Evolutionary conservation across 2,888 invertebrate genomes (phyloP), one percentile per base, ranked within the genome.

Genomic region (Oxytorus armatus): DNA sequence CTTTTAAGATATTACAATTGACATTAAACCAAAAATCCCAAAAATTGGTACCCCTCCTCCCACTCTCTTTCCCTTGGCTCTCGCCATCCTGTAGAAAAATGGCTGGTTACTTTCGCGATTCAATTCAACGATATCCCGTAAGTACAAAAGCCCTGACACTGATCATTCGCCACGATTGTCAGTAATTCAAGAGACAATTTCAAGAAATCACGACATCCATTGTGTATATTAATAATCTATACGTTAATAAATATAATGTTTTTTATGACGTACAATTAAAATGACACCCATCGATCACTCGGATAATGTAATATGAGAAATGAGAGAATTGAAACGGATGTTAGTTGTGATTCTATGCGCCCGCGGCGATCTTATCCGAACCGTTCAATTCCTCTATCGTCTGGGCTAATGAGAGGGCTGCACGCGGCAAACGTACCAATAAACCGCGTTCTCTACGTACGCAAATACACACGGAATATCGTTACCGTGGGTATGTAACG

Each of bases 271-370:
- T n/a, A 21, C 49, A 11, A 49, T 65, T 25, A 49, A 33, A 65
- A 39, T 59, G 49, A 11, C 23, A 25, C 25, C 23, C 1, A 25
- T 53, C 23, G 23, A 53, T 25, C n/a, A 39, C 14, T 39, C 16
- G 11, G 21, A 51, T 3, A 39, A 23, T 53, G 25, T 25, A 23
- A 36, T 36, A 47, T 29, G 53, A 51, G 18, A 25, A 55, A 25
- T 42, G 55, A 39, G 36, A 53, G 1, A 16, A 33, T 1, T 44
- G 5, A 55, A 44, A 42, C 55, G 69, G 69, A 69, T 69, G 42
- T 29, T 16, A 4, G 39, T 4, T 11, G 11, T 55, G 55, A 29
- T 55, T 49, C 11, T 53, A 42, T 69, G 42, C n/a, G n/a, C 29
- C 44, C 3, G 7, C 4, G 44, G 18, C 69, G 25, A 69, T 55